Evolutionary conservation across 2,888 invertebrate genomes (phyloP), one percentile per base, ranked within the genome.

Genomic region (Ophonus ardosiacus): DNA sequence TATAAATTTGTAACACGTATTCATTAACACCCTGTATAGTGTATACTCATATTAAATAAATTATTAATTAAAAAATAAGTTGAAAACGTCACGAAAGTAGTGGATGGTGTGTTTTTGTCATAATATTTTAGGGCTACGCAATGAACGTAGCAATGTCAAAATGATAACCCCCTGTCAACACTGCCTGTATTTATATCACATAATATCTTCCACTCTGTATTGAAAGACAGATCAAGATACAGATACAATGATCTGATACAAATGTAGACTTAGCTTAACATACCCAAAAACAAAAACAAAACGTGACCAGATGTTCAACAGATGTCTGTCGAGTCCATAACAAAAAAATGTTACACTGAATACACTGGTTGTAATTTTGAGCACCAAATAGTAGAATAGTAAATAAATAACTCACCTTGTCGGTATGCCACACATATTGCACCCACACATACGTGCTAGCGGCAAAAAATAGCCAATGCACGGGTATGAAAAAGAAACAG

Each of bases 361-460:
- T 3, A 56, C 1, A 56, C 56, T n/a, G 10, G n/a, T 13, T 21
- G 21, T 31, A 31, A 31, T 0, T 31, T 31, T 5, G 31, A 31
- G 31, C 31, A 31, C 31, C 3, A 31, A 31, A 5, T 31, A 31
- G 31, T 31, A 51, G 10, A 51, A 57, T 65, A 43, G 71, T 3
- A 63, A 13, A 61, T 76, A 59, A 63, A 85, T 65, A 21, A 59
- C 13, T 78, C 38, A 80, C 80, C 88, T 92, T 91, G 96, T 98
- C 98, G 94, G 98, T 97, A 92, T 98, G 97, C 98, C 98, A 99
- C 87, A 98, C 97, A 92, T 98, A 98, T 92, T 99, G 98, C 90
- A 99, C 97, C 98, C 98, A 99, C 87, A 99, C 98, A 92, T 99
- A 99, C 90, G 98, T 98, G 92, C 98, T 98, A 89, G 99, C 99